Percentiles rank a stretch among this genome's conserved stretches.
phyloP scores from a whole-genome alignment of 1,140 invertebrate genomes.

The Musca vetustissima region DNA sequence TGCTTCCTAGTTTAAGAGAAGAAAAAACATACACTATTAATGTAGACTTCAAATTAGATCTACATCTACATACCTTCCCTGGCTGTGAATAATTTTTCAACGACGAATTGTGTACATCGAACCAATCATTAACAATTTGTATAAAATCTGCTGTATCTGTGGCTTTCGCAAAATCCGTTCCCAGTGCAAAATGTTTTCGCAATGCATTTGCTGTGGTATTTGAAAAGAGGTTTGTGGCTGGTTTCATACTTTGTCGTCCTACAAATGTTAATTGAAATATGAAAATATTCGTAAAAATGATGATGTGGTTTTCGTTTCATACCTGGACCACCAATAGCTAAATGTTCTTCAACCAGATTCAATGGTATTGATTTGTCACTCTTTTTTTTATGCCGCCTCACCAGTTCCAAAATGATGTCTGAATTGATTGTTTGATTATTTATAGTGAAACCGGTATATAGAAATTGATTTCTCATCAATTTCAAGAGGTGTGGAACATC shows the following conservation, averaged over 20 bases:
- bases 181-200: neutral
- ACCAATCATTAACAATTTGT: neutral
- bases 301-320: neutral
- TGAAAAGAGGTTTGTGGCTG: conserved; percentile 15
- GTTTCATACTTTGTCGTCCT: conserved; percentile 20
- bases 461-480: conserved; percentile 20
- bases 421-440: neutral
- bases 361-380: neutral
- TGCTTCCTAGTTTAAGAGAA: too few relatives aligned
- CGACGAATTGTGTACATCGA: neutral
- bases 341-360: neutral
- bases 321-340: conserved; percentile 8
- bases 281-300: neutral
- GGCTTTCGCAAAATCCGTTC: neutral
- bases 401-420: neutral
- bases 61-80: too few relatives aligned
- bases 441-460: neutral
- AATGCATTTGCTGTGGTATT: conserved; percentile 19
- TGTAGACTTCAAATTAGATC: too few relatives aligned
- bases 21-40: too few relatives aligned
- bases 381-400: neutral
- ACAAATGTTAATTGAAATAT: neutral
- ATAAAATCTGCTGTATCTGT: neutral
- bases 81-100: too few relatives aligned
- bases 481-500: conserved; percentile 16